Base-by-base conservation (phyloP, 2,797 vertebrate species). In the Catostomus latipinnis region DNA sequence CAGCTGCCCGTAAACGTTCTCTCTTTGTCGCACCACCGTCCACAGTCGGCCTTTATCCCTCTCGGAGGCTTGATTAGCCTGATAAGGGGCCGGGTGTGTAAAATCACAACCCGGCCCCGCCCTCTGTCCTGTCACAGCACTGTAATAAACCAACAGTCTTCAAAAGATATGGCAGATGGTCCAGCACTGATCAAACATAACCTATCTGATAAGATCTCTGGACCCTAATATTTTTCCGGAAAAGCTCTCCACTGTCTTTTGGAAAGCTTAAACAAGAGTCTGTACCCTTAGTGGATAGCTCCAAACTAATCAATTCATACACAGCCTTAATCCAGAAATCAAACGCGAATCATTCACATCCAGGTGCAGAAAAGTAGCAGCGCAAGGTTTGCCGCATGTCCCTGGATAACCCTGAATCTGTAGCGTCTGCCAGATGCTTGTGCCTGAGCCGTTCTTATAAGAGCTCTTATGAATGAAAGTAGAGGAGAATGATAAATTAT, bases 111-210 rank as follows among this genome's bases (percentile, higher is more conserved):
- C 22, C 22, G 22, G 22, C 22, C 22, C 22, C 22, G 2, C 22
- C 22, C 22, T 22, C 22, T 22, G 22, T 22, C 22, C 22, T 22
- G 22, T 22, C 22, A 22, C 22, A 22, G 22, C 2, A 22, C 8
- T 52, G 61, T 81, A 49, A 48, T n/a, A 48, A 83, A 72, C 46
- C 81, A 87, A 84, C 16, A 68, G 48, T 53, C 86, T 84, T 89
- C 87, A 91, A 82, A 90, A 87, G 84, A 53, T 82, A 65, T 6
- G 10, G 76, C 89, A 90, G 86, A 90, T 90, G 86, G 81, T 86
- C 83, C 80, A 22, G 81, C 22, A 66, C 76, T 90, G 89, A 89
- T 90, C 86, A 90, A 85, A 86, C 87, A 81, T 83, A 88, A 75
- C 57, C 43, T 81, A 83, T 70, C 88, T 84, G 89, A 91, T 91